These are phyloP conservation scores for Ormyrus pomaceus DNA, from an alignment of 2,888 invertebrate species.

Conservation along the genomic window DNA sequence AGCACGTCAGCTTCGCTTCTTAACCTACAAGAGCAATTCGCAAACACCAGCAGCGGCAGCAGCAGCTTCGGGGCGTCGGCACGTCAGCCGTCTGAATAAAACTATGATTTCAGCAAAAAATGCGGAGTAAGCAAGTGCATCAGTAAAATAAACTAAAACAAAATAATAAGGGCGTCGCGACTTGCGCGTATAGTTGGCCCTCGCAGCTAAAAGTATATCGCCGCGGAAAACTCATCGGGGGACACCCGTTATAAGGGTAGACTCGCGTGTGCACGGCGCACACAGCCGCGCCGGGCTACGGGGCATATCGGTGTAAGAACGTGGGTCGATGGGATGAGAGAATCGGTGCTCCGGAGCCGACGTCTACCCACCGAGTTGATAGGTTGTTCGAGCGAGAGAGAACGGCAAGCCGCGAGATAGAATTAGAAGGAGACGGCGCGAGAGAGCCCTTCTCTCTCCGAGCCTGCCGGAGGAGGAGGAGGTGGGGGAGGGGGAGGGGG, in stretches of 20 bases:
- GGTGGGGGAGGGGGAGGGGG: slow-evolving; percentile 48
- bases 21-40: no score
- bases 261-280: slow-evolving; percentile 64
- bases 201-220: no score
- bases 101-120: no score
- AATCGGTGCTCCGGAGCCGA: slow-evolving; percentile 71
- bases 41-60: no score
- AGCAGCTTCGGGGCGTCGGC: no score
- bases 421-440: slow-evolving; percentile 71
- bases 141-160: no score
- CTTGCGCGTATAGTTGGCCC: no score
- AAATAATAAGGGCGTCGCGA: no score
- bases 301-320: slow-evolving; percentile 74
- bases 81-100: no score
- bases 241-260: slow-evolving; percentile 70
- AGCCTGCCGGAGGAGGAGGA: background rate
- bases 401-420: slow-evolving; percentile 67
- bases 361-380: slow-evolving; percentile 75
- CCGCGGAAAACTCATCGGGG: background rate
- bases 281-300: slow-evolving; percentile 67
- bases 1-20: no score
- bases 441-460: slow-evolving; percentile 32
- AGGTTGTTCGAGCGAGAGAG: slow-evolving; percentile 70
- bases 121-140: no score
- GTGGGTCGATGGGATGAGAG: slow-evolving; percentile 74